A percentile compares a stretch with the other conserved stretches of the same genome.
Evolutionary conservation across 1,140 invertebrate species (phyloP).

Genomic region (Diorhabda carinulata): DNA sequence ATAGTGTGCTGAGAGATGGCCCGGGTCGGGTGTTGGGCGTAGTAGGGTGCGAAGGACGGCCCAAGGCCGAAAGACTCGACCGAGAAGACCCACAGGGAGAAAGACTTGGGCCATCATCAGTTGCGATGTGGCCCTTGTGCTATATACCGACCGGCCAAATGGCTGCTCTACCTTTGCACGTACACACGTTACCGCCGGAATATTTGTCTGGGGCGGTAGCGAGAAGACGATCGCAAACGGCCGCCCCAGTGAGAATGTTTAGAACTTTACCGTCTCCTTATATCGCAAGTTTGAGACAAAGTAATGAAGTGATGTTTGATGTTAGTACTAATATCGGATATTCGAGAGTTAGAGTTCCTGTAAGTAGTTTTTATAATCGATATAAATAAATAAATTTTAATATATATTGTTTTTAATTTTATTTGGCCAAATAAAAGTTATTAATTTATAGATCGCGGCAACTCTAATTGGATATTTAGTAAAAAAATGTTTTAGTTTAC

Average conservation of each 20-base stretch:
- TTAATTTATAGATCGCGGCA: too few species aligned
- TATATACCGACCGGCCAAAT: constrained; percentile 48
- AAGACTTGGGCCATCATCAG: constrained; percentile 20
- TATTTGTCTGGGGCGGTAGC: constrained; percentile 32
- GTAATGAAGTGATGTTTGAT: neutral
- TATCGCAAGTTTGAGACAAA: constrained; percentile 23
- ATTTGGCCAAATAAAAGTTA: too few species aligned
- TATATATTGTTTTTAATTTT: too few species aligned
- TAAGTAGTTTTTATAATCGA: neutral
- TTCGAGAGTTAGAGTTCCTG: constrained; percentile 5
- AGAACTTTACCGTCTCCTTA: constrained; percentile 47
- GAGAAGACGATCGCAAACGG: constrained; percentile 25
- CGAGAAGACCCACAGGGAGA: constrained; percentile 7
- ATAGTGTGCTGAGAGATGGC: constrained; percentile 45
- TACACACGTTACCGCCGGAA: constrained; percentile 51
- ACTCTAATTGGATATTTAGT: too few species aligned
- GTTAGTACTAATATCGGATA: neutral
- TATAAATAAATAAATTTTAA: too few species aligned
- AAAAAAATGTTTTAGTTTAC: too few species aligned
- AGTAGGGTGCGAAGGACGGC: constrained; percentile 49
- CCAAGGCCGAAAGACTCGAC: constrained; percentile 41
- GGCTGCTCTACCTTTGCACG: constrained; percentile 52
- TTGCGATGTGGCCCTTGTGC: constrained; percentile 46
- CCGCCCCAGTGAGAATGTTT: constrained; percentile 38
- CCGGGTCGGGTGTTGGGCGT: constrained; percentile 30